Conservation (phyloP, 2,113 vertebrate genomes). For the Heloderma charlesbogerti region DNA sequence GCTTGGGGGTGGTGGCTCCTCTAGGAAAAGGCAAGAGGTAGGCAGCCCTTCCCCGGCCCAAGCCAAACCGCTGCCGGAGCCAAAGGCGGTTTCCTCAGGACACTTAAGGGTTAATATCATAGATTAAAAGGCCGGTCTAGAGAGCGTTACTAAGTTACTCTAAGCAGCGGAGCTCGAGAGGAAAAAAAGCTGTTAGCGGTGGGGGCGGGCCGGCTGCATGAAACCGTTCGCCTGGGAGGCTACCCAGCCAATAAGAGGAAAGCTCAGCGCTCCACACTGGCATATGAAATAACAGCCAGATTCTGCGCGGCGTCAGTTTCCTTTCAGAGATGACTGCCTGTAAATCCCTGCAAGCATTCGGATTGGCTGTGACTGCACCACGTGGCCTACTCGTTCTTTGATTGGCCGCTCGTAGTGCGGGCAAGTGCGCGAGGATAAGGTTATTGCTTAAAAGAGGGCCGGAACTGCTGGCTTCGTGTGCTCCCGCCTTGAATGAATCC, state of each 20-base stretch:
- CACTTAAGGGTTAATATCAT: not conserved
- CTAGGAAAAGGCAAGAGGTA: not conserved
- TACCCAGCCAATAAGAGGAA: not conserved
- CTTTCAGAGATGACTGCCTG: not conserved
- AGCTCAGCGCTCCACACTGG: not conserved
- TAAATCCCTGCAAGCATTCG: too few relatives aligned
- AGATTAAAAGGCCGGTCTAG: not conserved
- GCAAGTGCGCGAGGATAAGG: not conserved
- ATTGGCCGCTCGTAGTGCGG: not conserved
- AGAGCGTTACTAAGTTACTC: too few relatives aligned
- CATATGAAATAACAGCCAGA: not conserved
- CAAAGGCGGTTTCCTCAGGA: not conserved
- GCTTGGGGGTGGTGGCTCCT: too few relatives aligned
- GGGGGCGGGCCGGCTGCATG: not conserved
- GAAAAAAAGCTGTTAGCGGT: not conserved
- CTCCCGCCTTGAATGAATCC: not conserved
- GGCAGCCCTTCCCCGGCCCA: too few relatives aligned
- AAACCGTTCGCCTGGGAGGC: not conserved
- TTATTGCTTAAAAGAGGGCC: not conserved
- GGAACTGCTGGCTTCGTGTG: not conserved
- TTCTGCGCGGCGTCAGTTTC: not conserved
- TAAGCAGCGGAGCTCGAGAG: not conserved
- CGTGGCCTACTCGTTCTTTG: not conserved
- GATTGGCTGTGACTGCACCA: not conserved
- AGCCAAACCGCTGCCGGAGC: not conserved